A percentile compares a stretch with the other conserved stretches of the same genome.
phyloP scores from a whole-genome alignment of 2,888 invertebrate species.

The Acanthosepion lycidas region DNA sequence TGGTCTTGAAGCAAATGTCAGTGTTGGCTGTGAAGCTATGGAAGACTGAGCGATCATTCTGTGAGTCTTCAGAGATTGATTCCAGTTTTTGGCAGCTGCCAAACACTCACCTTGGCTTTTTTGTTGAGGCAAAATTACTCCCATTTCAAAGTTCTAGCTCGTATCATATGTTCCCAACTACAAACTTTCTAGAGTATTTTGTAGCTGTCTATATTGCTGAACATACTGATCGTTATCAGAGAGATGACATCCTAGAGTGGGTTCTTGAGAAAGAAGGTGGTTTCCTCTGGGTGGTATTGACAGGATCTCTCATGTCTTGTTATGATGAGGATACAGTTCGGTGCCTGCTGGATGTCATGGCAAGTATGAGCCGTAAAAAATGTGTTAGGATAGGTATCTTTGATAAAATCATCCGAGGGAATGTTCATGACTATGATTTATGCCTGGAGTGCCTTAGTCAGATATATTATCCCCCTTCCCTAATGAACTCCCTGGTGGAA shows the following conservation, averaged over 20 bases:
- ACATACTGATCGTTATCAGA: slow-evolving; percentile 33
- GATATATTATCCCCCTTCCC: slow-evolving; percentile 37
- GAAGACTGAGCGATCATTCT: slow-evolving; percentile 38
- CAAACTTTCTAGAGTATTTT: slow-evolving; percentile 43
- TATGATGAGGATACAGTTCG: slow-evolving; percentile 43
- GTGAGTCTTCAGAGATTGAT: slow-evolving; percentile 35
- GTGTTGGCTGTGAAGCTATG: not conserved
- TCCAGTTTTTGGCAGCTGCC: slow-evolving; percentile 43
- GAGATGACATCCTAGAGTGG: not conserved
- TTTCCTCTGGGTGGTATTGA: slow-evolving; percentile 40
- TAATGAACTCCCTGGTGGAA: slow-evolving; percentile 38
- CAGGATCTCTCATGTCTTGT: slow-evolving; percentile 37
- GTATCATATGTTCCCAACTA: slow-evolving; percentile 42
- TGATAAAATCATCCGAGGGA: slow-evolving; percentile 46
- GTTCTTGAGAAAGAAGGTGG: not conserved
- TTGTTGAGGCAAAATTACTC: slow-evolving; percentile 34
- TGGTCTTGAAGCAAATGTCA: slow-evolving; percentile 10
- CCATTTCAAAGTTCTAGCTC: slow-evolving; percentile 40
- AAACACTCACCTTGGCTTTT: slow-evolving; percentile 38
- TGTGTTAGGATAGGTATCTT: slow-evolving; percentile 44
- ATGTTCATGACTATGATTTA: slow-evolving; percentile 43
- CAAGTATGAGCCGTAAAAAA: slow-evolving; percentile 33
- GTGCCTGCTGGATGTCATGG: not conserved
- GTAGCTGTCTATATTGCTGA: slow-evolving; percentile 45
- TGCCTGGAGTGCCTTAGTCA: slow-evolving; percentile 47